Evolutionary conservation across 2,797 vertebrate genomes (phyloP), one percentile per base, ranked within the genome.

Genomic region (Hapalemur alaotrensis): DNA sequence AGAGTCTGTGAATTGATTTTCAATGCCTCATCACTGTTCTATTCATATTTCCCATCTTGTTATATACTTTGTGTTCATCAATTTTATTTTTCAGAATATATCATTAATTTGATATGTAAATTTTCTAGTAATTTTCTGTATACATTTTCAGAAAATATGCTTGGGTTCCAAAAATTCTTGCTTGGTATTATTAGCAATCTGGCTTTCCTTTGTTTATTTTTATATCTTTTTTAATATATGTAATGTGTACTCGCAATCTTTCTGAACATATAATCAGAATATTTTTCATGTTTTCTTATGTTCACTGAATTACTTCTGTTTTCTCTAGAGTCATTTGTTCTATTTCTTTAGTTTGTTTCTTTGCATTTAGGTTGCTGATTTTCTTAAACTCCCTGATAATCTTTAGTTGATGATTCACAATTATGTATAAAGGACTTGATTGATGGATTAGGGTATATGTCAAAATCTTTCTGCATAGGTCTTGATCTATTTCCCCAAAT

Each of bases 81-180:
- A 57, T 4, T 73, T 95, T 87, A 32, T 25, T 61, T 87, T 95
- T 81, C n/a, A 89, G 13, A 95, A 86, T n/a, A 72, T 5, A 89
- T 54, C 0, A 43, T 63, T 70, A 89, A 80, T 83, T 90, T 79
- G 18, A 1, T 79, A 18, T 80, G 17, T 46, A 65, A 17, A 20
- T 32, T 83, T 82, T 82, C 38, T 30, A 59, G 59, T 86, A 38
- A 50, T 57, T 96, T 95, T 38, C 54, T 92, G 78, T 11, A 50
- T 12, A 81, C 2, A 28, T 72, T 93, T 85, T 67, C 32, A 90
- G 25, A 79, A 92, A 89, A 88, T 7, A n/a, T 43, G 3, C 28
- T 61, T 93, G 72, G 61, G 10, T 85, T 50, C 32, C 25, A 81
- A 87, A 88, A 82, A 20, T 6, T n/a, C 43, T 83, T 76, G 11